phyloP scores from a whole-genome alignment of 1,140 invertebrate species.

The Diachasmimorpha longicaudata region DNA sequence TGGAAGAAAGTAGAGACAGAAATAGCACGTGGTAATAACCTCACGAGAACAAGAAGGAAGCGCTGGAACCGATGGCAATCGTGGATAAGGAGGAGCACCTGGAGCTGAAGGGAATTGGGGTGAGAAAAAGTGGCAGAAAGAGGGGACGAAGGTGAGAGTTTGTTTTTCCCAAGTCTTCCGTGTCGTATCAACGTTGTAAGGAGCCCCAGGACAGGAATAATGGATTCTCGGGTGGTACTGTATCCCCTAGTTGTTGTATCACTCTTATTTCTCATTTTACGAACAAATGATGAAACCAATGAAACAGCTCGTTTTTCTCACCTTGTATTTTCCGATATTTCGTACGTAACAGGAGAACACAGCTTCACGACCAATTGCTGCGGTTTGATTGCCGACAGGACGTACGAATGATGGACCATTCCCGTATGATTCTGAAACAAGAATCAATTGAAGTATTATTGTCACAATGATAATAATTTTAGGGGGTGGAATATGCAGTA shows the following conservation, averaged over 20 bases:
- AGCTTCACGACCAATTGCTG: conserved; percentile 78
- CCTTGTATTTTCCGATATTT: conserved; percentile 81
- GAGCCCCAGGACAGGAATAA: conserved; percentile 21
- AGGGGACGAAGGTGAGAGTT: conserved; percentile 5
- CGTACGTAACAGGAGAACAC: conserved; percentile 80
- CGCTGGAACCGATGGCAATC: conserved; percentile 1
- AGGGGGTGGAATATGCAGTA: no score
- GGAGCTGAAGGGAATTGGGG: neutral
- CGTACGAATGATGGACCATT: conserved; percentile 74
- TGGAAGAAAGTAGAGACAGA: neutral
- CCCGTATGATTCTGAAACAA: conserved; percentile 24
- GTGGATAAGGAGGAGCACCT: neutral
- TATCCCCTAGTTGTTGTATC: neutral
- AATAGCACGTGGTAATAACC: neutral
- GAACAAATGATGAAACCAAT: conserved; percentile 19
- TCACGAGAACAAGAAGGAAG: neutral
- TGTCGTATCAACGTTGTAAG: conserved; percentile 11
- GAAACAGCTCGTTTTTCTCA: conserved; percentile 53
- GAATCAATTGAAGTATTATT: neutral
- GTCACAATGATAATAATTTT: neutral
- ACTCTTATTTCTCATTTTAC: conserved; percentile 11
- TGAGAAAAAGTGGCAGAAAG: neutral
- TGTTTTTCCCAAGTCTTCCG: conserved; percentile 1
- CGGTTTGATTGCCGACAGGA: conserved; percentile 79
- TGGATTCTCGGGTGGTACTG: conserved; percentile 16